Percentiles rank a stretch among this genome's conserved stretches.
phyloP scores from a whole-genome alignment of 2,888 invertebrate genomes.

The Synanthedon tipuliformis region DNA sequence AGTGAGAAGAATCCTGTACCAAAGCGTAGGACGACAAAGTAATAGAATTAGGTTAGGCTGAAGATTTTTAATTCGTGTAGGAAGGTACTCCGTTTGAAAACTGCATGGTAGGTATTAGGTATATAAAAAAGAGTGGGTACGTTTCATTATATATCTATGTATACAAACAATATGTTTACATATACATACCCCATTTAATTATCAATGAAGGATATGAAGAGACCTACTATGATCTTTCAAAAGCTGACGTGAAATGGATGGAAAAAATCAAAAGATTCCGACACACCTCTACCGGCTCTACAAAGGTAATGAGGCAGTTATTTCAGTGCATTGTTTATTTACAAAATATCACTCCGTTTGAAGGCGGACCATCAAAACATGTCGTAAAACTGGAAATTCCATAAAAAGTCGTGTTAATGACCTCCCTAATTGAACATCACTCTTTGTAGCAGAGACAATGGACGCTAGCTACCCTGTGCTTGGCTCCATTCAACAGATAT shows the following conservation, averaged over 20 bases:
- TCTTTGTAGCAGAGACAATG: conserved; percentile 67
- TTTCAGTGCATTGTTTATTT: conserved; percentile 69
- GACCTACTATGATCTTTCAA: too few relatives aligned
- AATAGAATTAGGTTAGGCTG: too few relatives aligned
- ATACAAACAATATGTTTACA: too few relatives aligned
- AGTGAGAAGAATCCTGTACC: too few relatives aligned
- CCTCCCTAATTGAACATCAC: conserved; percentile 60
- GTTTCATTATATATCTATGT: too few relatives aligned
- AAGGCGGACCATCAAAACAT: conserved; percentile 70
- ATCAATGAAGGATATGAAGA: too few relatives aligned
- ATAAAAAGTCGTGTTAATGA: conserved; percentile 70
- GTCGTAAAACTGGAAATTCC: conserved; percentile 67
- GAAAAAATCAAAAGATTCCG: conserved; percentile 40
- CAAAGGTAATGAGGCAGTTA: conserved; percentile 67
- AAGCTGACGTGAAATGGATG: conserved; percentile 13
- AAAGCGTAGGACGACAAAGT: too few relatives aligned
- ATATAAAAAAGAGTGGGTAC: too few relatives aligned
- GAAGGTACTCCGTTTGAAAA: too few relatives aligned
- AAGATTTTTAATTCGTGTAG: too few relatives aligned
- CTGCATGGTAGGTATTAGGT: too few relatives aligned
- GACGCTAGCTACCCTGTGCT: conserved; percentile 45
- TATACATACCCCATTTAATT: too few relatives aligned
- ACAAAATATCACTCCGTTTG: conserved; percentile 71
- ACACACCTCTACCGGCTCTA: conserved; percentile 56
- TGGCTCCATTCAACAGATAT: conserved; percentile 41